Conservation (phyloP, 2,888 invertebrate genomes). For the Pediacus dermestoides region DNA sequence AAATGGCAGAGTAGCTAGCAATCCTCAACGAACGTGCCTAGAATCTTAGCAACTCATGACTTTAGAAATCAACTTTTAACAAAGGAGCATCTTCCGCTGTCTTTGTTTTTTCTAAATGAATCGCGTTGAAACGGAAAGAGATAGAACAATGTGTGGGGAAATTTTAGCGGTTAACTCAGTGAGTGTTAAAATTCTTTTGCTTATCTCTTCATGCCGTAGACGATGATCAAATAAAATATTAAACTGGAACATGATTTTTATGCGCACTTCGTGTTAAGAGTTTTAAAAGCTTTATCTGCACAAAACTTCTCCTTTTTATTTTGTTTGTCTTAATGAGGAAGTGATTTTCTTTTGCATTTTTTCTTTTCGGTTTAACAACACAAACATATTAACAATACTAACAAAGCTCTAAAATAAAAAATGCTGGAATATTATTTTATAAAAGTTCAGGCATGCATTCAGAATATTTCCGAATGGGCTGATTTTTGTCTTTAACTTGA, state of each 20-base stretch:
- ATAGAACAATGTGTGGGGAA: constrained; percentile 17
- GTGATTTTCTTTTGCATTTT: constrained; percentile 24
- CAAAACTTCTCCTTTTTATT: constrained; percentile 18
- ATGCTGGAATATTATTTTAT: no score
- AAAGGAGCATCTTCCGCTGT: constrained; percentile 20
- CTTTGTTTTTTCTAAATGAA: constrained; percentile 22
- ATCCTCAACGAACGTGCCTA: constrained; percentile 48
- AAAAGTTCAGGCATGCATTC: no score
- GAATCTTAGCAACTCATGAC: constrained; percentile 39
- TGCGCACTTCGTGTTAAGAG: constrained; percentile 47
- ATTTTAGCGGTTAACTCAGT: constrained; percentile 26
- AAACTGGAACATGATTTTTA: constrained; percentile 50
- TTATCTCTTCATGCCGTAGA: constrained; percentile 43
- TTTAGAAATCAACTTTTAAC: constrained; percentile 32
- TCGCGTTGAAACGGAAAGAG: constrained; percentile 8
- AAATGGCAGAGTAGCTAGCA: constrained; percentile 48
- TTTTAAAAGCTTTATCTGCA: constrained; percentile 39
- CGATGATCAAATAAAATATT: constrained; percentile 51
- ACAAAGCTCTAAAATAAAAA: no score
- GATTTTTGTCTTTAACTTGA: no score
- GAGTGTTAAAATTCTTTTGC: constrained; percentile 40
- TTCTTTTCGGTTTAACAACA: constrained; percentile 8
- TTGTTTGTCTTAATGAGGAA: constrained; percentile 31
- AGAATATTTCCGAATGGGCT: no score
- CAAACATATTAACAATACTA: no score